Evolutionary conservation across 2,797 vertebrate species (phyloP).

Genomic region (Limosa lapponica): DNA sequence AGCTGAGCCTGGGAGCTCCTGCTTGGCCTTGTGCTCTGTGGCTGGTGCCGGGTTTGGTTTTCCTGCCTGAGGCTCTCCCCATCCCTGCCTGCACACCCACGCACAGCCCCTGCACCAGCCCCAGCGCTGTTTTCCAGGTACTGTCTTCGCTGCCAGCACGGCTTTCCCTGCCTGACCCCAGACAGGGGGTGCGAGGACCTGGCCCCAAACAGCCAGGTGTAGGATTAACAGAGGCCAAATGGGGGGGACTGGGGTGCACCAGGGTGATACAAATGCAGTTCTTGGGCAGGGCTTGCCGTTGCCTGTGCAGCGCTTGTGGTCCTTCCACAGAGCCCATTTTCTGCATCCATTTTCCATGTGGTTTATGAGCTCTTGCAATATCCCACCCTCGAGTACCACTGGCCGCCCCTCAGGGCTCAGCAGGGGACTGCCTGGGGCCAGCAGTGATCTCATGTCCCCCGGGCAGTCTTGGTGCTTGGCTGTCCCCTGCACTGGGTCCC

Average conservation of each 20-base stretch:
- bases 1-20: background rate
- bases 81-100: background rate
- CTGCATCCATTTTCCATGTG: background rate
- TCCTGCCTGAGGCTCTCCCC: background rate
- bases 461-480: background rate
- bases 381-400: background rate
- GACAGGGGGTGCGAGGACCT: background rate
- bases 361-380: background rate
- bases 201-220: background rate
- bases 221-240: background rate
- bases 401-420: background rate
- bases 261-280: background rate
- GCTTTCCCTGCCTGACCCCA: background rate
- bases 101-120: background rate
- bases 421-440: background rate
- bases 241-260: no score
- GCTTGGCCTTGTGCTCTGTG: background rate
- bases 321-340: background rate
- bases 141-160: background rate
- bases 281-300: background rate
- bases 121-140: background rate
- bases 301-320: background rate
- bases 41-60: background rate
- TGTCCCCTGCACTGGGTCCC: background rate
- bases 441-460: background rate